Evolutionary conservation across 2,888 invertebrate species (phyloP).

Genomic region (Ashinkailepas kermadecensis): DNA sequence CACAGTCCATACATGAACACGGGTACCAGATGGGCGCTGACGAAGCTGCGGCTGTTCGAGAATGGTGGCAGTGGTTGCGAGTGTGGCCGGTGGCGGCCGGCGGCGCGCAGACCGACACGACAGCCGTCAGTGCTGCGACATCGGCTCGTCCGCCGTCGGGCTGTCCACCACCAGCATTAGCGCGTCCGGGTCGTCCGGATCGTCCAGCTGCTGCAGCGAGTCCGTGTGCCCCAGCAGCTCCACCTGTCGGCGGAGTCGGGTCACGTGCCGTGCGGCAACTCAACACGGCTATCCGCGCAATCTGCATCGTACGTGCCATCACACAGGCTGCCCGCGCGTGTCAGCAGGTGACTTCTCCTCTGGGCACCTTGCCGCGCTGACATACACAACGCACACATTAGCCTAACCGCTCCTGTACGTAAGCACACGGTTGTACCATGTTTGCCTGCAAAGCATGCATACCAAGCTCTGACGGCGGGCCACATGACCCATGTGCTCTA

Average conservation of each 20-base stretch:
- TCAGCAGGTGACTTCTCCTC: no score
- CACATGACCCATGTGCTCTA: neutral
- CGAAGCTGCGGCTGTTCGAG: neutral
- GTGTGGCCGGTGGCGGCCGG: no score
- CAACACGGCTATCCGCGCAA: no score
- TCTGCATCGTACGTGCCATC: neutral
- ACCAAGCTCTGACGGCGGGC: neutral
- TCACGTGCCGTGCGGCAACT: no score
- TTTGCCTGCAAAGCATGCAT: neutral
- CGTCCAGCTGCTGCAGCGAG: neutral
- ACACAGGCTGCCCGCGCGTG: neutral
- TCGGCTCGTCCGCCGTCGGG: neutral
- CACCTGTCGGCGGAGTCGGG: neutral
- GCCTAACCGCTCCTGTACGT: no score
- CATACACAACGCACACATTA: no score
- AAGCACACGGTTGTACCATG: neutral
- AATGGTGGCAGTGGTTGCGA: no score
- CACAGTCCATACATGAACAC: no score
- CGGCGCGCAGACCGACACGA: neutral
- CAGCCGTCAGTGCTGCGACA: neutral
- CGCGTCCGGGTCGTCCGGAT: neutral
- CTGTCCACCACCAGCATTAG: neutral
- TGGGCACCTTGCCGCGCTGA: no score
- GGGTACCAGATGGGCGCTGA: neutral
- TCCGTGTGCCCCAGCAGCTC: neutral